Percentiles rank a stretch among this genome's conserved stretches.
These are phyloP conservation scores for Julus scanicus DNA, from an alignment of 2,888 invertebrate genomes.

Conservation along the genomic window DNA sequence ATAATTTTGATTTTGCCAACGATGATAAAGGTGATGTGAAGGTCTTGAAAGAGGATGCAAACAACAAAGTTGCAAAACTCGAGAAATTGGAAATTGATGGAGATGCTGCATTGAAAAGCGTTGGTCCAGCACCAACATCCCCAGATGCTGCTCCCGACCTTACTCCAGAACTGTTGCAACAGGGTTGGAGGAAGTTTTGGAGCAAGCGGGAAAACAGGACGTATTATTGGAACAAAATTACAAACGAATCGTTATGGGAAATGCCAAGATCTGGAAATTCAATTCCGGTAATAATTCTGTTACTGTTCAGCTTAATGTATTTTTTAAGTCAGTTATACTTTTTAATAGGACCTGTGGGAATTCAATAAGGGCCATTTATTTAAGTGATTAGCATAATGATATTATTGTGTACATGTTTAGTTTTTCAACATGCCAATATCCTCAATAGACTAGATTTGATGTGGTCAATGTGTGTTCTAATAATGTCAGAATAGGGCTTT, in stretches of 20 bases:
- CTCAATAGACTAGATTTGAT: background rate
- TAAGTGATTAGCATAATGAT: background rate
- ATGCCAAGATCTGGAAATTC: conserved; percentile 76
- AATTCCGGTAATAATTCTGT: conserved; percentile 50
- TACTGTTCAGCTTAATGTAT: too few species aligned
- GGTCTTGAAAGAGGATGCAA: background rate
- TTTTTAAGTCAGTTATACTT: too few species aligned
- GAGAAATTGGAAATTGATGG: conserved; percentile 5
- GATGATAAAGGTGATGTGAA: background rate
- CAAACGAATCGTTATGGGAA: conserved; percentile 97
- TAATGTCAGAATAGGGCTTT: background rate
- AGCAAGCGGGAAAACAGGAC: conserved; percentile 93
- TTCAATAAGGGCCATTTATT: background rate
- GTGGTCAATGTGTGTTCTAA: background rate
- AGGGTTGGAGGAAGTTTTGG: conserved; percentile 98
- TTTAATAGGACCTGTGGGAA: too few species aligned
- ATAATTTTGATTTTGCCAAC: background rate
- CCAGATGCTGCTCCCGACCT: conserved; percentile 68
- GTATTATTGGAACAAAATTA: conserved; percentile 96
- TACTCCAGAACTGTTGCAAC: conserved; percentile 78
- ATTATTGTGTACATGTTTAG: background rate
- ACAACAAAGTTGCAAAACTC: background rate
- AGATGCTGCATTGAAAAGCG: background rate
- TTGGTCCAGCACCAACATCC: conserved; percentile 51
- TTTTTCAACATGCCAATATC: too few species aligned